A percentile compares a stretch with the other conserved stretches of the same genome.
phyloP scores from a whole-genome alignment of 2,888 invertebrate species.

The Pyrgus malvae region DNA sequence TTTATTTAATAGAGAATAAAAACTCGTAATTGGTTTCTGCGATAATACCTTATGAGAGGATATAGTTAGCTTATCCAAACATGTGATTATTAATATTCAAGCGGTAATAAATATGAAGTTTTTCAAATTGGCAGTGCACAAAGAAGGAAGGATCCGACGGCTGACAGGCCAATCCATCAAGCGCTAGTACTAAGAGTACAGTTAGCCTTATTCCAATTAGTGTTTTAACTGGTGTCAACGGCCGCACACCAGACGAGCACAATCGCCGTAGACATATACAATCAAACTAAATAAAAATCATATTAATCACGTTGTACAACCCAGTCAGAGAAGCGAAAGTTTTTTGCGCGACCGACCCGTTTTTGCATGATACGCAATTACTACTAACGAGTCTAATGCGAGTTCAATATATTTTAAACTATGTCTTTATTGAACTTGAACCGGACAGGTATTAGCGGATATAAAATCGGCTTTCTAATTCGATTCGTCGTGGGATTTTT shows the following conservation, averaged over 20 bases:
- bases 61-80: conserved; percentile 48
- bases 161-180: conserved; percentile 65
- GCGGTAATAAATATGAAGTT: conserved; percentile 57
- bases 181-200: conserved; percentile 53
- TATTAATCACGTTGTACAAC: conserved; percentile 63
- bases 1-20: conserved; percentile 38
- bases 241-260: conserved; percentile 49
- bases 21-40: conserved; percentile 40
- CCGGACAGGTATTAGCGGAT: conserved; percentile 53
- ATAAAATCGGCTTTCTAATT: conserved; percentile 69
- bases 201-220: conserved; percentile 57
- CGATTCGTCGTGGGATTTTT: conserved; percentile 57
- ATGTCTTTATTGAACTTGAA: conserved; percentile 48
- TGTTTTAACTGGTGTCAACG: conserved; percentile 65
- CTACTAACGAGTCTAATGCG: conserved; percentile 59
- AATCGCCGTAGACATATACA: conserved; percentile 52
- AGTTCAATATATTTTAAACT: conserved; percentile 55
- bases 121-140: conserved; percentile 59
- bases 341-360: conserved; percentile 49
- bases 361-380: conserved; percentile 71
- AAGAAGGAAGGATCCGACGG: conserved; percentile 42
- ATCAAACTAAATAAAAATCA: conserved; percentile 69
- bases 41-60: conserved; percentile 44
- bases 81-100: conserved; percentile 51
- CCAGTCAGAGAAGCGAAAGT: conserved; percentile 50